Percentiles rank a stretch among this genome's conserved stretches.
These are phyloP conservation scores for Calliphora vomitoria DNA, from an alignment of 2,888 invertebrate genomes.

Conservation along the genomic window DNA sequence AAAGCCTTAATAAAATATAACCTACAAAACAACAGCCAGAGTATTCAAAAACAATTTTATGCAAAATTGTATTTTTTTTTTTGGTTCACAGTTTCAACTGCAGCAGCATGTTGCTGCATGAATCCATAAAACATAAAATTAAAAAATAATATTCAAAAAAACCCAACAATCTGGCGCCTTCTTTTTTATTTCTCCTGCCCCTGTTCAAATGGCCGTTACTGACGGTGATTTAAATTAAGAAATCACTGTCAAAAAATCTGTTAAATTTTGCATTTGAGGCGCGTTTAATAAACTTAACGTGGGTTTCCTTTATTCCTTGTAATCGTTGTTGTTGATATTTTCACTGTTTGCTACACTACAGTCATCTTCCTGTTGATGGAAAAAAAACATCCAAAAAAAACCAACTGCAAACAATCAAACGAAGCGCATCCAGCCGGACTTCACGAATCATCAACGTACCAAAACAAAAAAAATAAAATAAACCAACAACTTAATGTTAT, in stretches of 20 bases:
- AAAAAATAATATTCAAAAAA: slow-evolving; percentile 35
- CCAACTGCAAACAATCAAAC: slow-evolving; percentile 53
- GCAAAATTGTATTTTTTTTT: slow-evolving; percentile 50
- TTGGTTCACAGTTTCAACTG: slow-evolving; percentile 54
- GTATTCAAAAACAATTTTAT: slow-evolving; percentile 67
- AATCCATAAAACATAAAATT: slow-evolving; percentile 39
- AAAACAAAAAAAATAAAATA: slow-evolving; percentile 3
- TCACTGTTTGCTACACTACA: slow-evolving; percentile 13
- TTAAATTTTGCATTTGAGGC: slow-evolving; percentile 76
- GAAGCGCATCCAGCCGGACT: slow-evolving; percentile 73
- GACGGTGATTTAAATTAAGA: slow-evolving; percentile 78
- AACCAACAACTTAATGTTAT: slow-evolving; percentile 34
- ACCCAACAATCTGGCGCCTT: slow-evolving; percentile 75
- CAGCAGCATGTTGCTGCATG: slow-evolving; percentile 59
- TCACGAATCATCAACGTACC: slow-evolving; percentile 63
- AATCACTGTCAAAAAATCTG: slow-evolving; percentile 81
- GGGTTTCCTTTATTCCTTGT: slow-evolving; percentile 32
- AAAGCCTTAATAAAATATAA: slow-evolving; percentile 58
- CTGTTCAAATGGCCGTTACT: slow-evolving; percentile 70
- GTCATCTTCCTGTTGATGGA: slow-evolving; percentile 25
- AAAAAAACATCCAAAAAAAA: slow-evolving; percentile 10
- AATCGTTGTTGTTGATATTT: neutral
- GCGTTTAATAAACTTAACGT: slow-evolving; percentile 73
- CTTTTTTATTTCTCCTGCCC: slow-evolving; percentile 24
- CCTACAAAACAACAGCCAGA: slow-evolving; percentile 1